Evolutionary conservation across 2,888 invertebrate species (phyloP).

Genomic region (Calameuta idolon): DNA sequence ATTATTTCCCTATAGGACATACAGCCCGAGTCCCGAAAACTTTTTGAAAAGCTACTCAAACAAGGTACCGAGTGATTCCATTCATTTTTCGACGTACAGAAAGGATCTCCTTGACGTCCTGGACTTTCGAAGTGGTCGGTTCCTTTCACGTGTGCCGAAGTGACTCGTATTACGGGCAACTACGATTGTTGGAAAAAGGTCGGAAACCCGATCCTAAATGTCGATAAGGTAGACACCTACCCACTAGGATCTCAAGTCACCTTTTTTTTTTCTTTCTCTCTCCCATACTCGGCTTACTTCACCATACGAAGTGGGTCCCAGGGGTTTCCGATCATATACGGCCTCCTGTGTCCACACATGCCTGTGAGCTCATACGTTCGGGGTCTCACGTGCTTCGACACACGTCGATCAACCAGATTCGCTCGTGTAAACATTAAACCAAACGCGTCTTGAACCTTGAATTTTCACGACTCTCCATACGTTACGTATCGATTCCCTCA

Average conservation of each 20-base stretch:
- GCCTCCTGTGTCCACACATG: not conserved
- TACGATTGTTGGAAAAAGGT: not conserved
- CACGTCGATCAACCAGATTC: not conserved
- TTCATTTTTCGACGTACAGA: not conserved
- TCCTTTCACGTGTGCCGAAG: not conserved
- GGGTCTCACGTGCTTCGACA: not conserved
- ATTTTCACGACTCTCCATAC: not conserved
- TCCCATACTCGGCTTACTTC: not conserved
- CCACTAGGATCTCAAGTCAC: not conserved
- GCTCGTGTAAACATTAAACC: not conserved
- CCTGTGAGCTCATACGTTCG: not conserved
- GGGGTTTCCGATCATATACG: not conserved
- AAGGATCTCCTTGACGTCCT: not conserved
- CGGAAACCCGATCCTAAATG: not conserved
- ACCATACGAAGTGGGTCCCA: not conserved
- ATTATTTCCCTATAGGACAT: not conserved
- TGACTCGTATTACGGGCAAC: not conserved
- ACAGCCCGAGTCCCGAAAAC: not conserved
- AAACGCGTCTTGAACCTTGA: not conserved
- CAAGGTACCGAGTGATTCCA: not conserved
- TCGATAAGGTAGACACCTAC: not conserved
- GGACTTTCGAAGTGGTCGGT: not conserved
- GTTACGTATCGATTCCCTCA: too few relatives aligned
- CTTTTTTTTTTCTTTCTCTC: not conserved
- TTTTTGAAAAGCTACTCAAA: not conserved